Evolutionary conservation across 2,797 vertebrate species (phyloP).

Genomic region (Simalia tracyae): DNA sequence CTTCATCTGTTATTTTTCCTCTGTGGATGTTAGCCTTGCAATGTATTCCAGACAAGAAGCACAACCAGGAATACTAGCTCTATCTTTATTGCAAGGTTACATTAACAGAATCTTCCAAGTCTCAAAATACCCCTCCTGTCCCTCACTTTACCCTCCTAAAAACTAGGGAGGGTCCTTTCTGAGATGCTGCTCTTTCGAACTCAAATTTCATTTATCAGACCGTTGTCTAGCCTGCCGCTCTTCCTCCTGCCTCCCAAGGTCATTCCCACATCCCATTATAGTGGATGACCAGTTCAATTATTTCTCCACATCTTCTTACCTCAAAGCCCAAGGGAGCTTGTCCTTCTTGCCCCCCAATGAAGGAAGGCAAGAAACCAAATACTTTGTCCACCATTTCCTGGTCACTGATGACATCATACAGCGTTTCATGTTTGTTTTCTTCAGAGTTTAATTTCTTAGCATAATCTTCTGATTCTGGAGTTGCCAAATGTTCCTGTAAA

Average conservation of each 20-base stretch:
- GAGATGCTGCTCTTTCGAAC: background rate
- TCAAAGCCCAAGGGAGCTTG: conserved; percentile 80
- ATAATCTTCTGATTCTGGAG: conserved; percentile 69
- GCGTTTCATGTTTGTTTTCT: conserved; percentile 68
- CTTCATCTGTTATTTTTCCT: background rate
- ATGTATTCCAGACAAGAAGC: background rate
- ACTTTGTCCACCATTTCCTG: conserved; percentile 91
- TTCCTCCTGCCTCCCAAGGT: background rate
- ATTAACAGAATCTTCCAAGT: background rate
- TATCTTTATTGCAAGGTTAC: background rate
- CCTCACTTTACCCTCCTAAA: background rate
- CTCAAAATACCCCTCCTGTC: background rate
- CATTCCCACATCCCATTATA: background rate
- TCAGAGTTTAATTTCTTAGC: conserved; percentile 49
- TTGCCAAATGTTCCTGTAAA: conserved; percentile 73
- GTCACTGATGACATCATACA: conserved; percentile 76
- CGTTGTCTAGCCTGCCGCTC: background rate
- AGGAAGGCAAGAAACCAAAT: conserved; percentile 87
- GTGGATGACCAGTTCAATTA: background rate
- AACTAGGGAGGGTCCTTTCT: background rate
- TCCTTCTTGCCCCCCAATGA: conserved; percentile 83
- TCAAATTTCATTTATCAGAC: background rate
- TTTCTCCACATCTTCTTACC: conserved; percentile 69
- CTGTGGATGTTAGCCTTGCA: too few species aligned
- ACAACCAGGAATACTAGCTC: background rate